These are phyloP conservation scores for Greenwoodochromis staneri DNA, from an alignment of 2,113 vertebrate species.

Conservation along the genomic window DNA sequence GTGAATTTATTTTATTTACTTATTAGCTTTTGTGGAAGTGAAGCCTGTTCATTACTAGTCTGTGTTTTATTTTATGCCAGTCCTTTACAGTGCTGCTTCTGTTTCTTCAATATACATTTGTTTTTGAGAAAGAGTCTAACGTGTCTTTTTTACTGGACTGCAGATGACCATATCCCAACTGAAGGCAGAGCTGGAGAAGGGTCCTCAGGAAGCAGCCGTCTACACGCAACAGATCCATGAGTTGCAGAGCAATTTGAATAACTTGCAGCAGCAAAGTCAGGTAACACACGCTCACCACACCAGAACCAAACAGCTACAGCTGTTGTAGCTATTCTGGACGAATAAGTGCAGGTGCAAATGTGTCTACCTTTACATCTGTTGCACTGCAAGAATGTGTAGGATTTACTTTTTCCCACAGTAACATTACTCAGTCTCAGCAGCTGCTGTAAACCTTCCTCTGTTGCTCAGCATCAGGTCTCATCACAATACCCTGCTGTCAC, in stretches of 20 bases:
- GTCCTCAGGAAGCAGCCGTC: conserved; percentile 90
- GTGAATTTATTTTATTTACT: neutral
- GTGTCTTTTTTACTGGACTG: neutral
- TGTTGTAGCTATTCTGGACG: neutral
- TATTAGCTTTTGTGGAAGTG: neutral
- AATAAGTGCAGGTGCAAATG: neutral
- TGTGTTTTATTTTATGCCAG: neutral
- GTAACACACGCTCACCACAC: conserved; percentile 60
- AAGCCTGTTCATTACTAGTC: neutral
- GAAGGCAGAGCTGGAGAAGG: conserved; percentile 88
- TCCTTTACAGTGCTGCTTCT: neutral
- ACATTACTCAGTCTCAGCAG: neutral
- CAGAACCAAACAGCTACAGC: neutral
- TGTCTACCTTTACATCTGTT: neutral
- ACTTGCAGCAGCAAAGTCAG: conserved; percentile 85
- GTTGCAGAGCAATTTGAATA: conserved; percentile 80
- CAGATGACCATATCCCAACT: conserved; percentile 85
- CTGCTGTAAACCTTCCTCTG: neutral
- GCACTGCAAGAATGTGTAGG: neutral
- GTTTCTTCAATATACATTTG: neutral
- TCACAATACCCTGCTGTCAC: conserved; percentile 28
- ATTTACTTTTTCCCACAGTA: neutral
- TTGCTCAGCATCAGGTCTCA: neutral
- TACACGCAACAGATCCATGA: conserved; percentile 89
- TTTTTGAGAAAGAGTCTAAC: neutral